Conservation (phyloP, 2,797 vertebrate genomes). For the Pipistrellus pygmaeus region DNA sequence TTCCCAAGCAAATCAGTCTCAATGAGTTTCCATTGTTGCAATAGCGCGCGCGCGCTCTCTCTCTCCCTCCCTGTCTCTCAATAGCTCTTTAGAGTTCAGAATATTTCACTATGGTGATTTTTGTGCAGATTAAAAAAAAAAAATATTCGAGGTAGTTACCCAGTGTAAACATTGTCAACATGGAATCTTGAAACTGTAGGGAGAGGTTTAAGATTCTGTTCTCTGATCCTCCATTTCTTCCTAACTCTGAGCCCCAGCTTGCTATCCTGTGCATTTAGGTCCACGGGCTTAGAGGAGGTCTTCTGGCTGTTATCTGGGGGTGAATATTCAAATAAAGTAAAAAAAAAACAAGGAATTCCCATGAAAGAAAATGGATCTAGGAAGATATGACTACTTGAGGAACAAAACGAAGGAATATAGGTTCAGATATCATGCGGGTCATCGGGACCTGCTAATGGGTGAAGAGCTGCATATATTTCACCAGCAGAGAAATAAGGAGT, state of each 20-base stretch:
- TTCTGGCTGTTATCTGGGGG: background rate
- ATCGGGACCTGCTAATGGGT: background rate
- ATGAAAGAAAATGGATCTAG: background rate
- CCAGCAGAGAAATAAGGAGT: background rate
- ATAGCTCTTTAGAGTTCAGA: background rate
- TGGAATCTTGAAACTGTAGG: background rate
- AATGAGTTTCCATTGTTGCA: rapidly evolving
- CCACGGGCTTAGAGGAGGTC: background rate
- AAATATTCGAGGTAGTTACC: background rate
- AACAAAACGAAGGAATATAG: rapidly evolving
- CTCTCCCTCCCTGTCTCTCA: no score
- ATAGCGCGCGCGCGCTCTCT: background rate
- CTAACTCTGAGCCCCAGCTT: background rate
- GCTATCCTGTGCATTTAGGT: background rate
- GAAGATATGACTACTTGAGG: background rate
- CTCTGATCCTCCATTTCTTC: background rate
- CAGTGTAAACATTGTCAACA: background rate
- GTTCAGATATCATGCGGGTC: background rate
- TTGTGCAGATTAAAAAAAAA: background rate
- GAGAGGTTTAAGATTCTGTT: background rate
- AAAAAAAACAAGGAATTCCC: background rate
- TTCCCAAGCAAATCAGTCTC: no score
- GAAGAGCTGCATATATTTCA: background rate
- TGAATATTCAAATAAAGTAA: background rate
- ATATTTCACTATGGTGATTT: background rate